Conservation (phyloP, 2,113 vertebrate genomes). For the Brienomyrus longianalis region DNA sequence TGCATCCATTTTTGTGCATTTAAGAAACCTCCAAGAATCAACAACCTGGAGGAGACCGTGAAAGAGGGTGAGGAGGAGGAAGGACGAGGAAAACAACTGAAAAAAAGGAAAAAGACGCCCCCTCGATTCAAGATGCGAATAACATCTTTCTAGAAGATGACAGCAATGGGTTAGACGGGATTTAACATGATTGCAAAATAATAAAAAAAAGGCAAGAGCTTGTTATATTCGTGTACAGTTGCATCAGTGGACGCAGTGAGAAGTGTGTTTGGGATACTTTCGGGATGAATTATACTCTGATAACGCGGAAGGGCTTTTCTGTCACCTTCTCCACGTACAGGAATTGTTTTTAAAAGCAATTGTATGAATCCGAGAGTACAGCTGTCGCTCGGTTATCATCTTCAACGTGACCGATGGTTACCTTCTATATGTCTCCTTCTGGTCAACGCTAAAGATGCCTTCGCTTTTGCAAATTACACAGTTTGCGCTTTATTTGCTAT, state of each 20-base stretch:
- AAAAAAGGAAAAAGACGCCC: slow-evolving; percentile 41
- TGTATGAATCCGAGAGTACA: slow-evolving; percentile 36
- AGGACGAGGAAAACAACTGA: slow-evolving; percentile 43
- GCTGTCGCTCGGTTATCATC: slow-evolving; percentile 14
- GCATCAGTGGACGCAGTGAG: slow-evolving; percentile 30
- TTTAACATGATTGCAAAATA: slow-evolving; percentile 68
- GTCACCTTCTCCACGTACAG: slow-evolving; percentile 17
- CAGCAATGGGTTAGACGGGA: slow-evolving; percentile 69
- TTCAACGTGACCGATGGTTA: slow-evolving; percentile 9
- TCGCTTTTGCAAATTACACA: neutral
- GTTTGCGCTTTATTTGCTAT: neutral
- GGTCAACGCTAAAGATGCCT: neutral
- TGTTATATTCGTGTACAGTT: slow-evolving; percentile 23
- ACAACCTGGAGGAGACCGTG: slow-evolving; percentile 58
- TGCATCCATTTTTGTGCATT: slow-evolving; percentile 72
- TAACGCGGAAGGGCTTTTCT: slow-evolving; percentile 25
- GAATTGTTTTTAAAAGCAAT: slow-evolving; percentile 27
- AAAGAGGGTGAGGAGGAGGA: slow-evolving; percentile 41
- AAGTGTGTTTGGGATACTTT: slow-evolving; percentile 28
- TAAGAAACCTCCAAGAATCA: slow-evolving; percentile 67
- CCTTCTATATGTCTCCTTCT: neutral
- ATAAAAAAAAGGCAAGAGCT: slow-evolving; percentile 60
- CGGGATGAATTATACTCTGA: slow-evolving; percentile 6
- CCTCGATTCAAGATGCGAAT: slow-evolving; percentile 52
- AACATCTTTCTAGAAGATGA: slow-evolving; percentile 53